Evolutionary conservation across 2,888 invertebrate genomes (phyloP), one percentile per base, ranked within the genome.

Genomic region (Tachystola acroxantha): DNA sequence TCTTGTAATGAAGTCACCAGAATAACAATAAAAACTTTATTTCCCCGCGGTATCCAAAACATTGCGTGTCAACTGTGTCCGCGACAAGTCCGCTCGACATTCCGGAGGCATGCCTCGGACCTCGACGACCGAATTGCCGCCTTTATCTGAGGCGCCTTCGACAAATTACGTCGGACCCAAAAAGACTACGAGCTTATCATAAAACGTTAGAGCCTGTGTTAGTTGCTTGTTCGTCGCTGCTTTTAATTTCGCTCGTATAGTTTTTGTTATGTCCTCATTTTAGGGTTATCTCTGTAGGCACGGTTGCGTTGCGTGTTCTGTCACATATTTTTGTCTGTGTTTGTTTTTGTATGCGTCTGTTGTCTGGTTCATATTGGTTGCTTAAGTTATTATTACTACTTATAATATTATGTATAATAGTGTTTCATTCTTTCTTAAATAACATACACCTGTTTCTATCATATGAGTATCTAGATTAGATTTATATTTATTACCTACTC

Each of bases 71-170:
- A 61, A 55, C 63, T 58, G 53, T 57, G 43, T 43, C 40, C 46
- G 50, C 33, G 40, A 32, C 57, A 48, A 53, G 46, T 47, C 50
- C 56, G 57, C 56, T 60, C 64, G 65, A 64, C 75, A 79, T 80
- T 80, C 81, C 77, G 45, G 46, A 63, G 72, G 64, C 75, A 62
- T 77, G 62, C 66, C 63, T 53, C 48, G 57, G 62, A 61, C 61
- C 64, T 55, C 57, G 50, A 51, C 65, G 60, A 60, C 65, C 59
- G 63, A 68, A 65, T 68, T 64, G 67, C 66, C 67, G 70, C 65
- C 72, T 80, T 82, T 85, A 85, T 84, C 84, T 75, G 62, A 67
- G 84, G 85, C 85, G 84, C 85, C 85, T 84, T 66, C 77, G 81
- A 85, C 85, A 84, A 84, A 85, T 84, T 84, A 84, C 76, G 72